These are phyloP conservation scores for Idaea dimidiata DNA, from an alignment of 2,888 invertebrate genomes.

Conservation along the genomic window DNA sequence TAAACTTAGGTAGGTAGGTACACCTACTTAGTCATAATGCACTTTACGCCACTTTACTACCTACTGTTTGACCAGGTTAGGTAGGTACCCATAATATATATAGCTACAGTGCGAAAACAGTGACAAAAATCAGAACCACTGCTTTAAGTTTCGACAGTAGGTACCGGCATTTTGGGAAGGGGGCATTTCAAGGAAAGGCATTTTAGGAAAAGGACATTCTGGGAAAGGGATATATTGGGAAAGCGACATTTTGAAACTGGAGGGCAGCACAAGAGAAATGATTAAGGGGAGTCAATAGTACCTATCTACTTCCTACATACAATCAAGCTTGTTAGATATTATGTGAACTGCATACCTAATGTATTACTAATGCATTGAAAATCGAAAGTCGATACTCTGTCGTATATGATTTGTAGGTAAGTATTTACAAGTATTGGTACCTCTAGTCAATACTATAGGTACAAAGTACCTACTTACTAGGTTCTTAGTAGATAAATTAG, in stretches of 20 bases:
- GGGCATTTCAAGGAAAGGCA: too few relatives aligned
- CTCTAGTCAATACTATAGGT: too few relatives aligned
- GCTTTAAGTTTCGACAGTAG: too few relatives aligned
- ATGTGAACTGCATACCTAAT: slow-evolving; percentile 53
- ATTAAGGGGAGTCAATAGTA: slow-evolving; percentile 41
- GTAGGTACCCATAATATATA: too few relatives aligned
- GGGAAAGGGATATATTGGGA: not conserved
- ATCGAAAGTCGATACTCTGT: slow-evolving; percentile 23
- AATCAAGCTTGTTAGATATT: slow-evolving; percentile 36
- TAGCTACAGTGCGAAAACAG: too few relatives aligned
- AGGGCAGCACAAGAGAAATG: slow-evolving; percentile 48
- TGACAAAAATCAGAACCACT: too few relatives aligned
- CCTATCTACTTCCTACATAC: slow-evolving; percentile 38
- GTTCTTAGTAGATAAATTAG: too few relatives aligned
- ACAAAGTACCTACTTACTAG: too few relatives aligned
- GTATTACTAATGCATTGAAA: slow-evolving; percentile 28
- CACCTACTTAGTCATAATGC: not conserved
- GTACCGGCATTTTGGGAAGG: too few relatives aligned
- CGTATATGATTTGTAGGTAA: too few relatives aligned
- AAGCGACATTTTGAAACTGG: not conserved
- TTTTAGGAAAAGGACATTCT: too few relatives aligned
- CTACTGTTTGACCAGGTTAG: not conserved
- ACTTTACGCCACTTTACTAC: not conserved
- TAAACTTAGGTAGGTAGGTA: slow-evolving; percentile 7
- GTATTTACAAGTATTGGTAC: too few relatives aligned